Percentiles rank a stretch among this genome's conserved stretches.
These are phyloP conservation scores for Enchytraeus crypticus DNA, from an alignment of 2,888 invertebrate species.

Conservation along the genomic window DNA sequence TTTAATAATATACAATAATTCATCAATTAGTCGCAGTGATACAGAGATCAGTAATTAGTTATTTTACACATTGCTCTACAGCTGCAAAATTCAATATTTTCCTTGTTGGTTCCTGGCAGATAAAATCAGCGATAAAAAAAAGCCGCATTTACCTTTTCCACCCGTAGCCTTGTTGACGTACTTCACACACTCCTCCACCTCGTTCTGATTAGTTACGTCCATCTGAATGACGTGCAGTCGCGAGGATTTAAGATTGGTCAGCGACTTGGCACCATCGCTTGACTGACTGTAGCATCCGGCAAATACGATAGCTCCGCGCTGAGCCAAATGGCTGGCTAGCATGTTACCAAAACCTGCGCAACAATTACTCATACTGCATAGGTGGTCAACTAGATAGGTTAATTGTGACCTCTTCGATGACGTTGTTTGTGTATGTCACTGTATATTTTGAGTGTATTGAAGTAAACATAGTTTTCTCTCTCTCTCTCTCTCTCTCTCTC, in stretches of 20 bases:
- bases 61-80: too few relatives aligned
- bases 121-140: too few relatives aligned
- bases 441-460: too few relatives aligned
- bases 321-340: conserved; percentile 5
- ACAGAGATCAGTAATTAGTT: too few relatives aligned
- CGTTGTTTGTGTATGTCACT: too few relatives aligned
- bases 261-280: conserved; percentile 30
- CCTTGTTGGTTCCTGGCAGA: too few relatives aligned
- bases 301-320: conserved; percentile 11
- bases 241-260: conserved; percentile 28
- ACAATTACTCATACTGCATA: not conserved
- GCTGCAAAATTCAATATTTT: too few relatives aligned
- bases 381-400: too few relatives aligned
- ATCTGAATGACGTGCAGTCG: conserved; percentile 59
- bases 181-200: conserved; percentile 67
- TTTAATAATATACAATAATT: too few relatives aligned
- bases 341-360: conserved; percentile 10
- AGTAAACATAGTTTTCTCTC: too few relatives aligned
- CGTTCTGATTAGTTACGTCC: conserved; percentile 60
- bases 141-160: conserved; percentile 3
- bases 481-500: not conserved
- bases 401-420: too few relatives aligned
- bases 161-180: conserved; percentile 45
- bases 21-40: too few relatives aligned
- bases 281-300: conserved; percentile 18